A percentile compares a stretch with the other conserved stretches of the same genome.
Evolutionary conservation across 1,140 invertebrate genomes (phyloP).

Genomic region (Protaetia brevitarsis): DNA sequence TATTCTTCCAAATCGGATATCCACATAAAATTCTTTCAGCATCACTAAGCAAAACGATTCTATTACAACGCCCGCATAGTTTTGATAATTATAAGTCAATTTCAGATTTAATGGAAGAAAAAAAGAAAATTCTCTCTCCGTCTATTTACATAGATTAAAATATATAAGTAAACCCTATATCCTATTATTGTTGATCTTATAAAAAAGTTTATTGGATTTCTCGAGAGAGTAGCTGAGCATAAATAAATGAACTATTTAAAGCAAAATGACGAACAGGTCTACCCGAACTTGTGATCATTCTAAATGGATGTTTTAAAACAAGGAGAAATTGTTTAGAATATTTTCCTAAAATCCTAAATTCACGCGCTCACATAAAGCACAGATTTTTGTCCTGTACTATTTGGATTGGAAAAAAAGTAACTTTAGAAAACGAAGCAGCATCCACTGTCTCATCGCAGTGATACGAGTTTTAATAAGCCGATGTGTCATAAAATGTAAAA

Average conservation of each 20-base stretch:
- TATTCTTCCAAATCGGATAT: too few species aligned
- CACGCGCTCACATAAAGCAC: too few species aligned
- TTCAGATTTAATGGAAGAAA: conserved; percentile 29
- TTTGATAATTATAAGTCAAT: conserved; percentile 41
- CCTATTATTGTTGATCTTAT: conserved; percentile 47
- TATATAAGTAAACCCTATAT: conserved; percentile 33
- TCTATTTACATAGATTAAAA: conserved; percentile 34
- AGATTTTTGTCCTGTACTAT: not conserved
- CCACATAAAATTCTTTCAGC: too few species aligned
- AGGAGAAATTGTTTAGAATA: conserved; percentile 36
- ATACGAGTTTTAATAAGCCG: not conserved
- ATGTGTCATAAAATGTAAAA: not conserved
- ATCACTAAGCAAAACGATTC: not conserved
- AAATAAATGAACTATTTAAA: not conserved
- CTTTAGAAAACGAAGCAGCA: not conserved
- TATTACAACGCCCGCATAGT: not conserved
- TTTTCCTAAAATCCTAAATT: conserved; percentile 30
- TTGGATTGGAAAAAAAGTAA: not conserved
- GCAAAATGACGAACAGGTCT: conserved; percentile 7
- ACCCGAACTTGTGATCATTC: conserved; percentile 30
- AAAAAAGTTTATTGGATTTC: conserved; percentile 43
- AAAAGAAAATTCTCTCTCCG: conserved; percentile 43
- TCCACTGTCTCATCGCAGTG: not conserved
- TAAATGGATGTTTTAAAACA: conserved; percentile 17
- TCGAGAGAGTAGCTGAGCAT: conserved; percentile 16